Percentiles rank a stretch among this genome's conserved stretches.
Evolutionary conservation across 2,113 vertebrate genomes (phyloP).

Genomic region (Sander vitreus): DNA sequence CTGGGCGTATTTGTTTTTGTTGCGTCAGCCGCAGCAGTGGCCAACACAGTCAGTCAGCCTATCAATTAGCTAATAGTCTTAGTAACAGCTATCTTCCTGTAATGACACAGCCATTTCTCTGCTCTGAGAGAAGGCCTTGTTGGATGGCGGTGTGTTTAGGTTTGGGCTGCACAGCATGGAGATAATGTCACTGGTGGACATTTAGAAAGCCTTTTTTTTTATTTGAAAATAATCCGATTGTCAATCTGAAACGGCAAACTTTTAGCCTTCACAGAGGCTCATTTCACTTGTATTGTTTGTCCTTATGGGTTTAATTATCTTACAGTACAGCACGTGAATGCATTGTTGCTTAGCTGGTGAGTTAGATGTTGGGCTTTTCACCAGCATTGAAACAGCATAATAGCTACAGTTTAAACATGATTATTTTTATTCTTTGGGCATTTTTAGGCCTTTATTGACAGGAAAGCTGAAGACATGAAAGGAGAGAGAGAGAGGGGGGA

Average conservation of each 20-base stretch:
- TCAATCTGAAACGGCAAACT: background rate
- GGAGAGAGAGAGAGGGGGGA: too few species aligned
- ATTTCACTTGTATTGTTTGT: background rate
- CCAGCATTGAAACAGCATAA: background rate
- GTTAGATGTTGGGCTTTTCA: background rate
- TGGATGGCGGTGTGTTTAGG: conserved; percentile 26
- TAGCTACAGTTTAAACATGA: background rate
- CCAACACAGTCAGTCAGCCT: conserved; percentile 52
- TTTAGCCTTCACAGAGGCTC: background rate
- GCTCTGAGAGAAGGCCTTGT: background rate
- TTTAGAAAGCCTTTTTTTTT: conserved; percentile 15
- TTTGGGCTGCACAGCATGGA: conserved; percentile 10
- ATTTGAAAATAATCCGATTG: background rate
- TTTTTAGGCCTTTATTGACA: too few species aligned
- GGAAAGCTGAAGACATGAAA: too few species aligned
- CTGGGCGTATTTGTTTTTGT: conserved; percentile 37
- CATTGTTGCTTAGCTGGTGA: background rate
- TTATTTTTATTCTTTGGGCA: too few species aligned
- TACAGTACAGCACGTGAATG: background rate
- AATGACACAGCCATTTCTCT: conserved; percentile 65
- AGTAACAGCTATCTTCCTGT: conserved; percentile 60
- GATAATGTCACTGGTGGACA: conserved; percentile 28
- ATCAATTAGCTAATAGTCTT: conserved; percentile 78
- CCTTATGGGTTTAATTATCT: background rate
- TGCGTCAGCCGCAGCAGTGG: conserved; percentile 39